Evolutionary conservation across 2,113 vertebrate genomes (phyloP).

Genomic region (Colossoma macropomum): DNA sequence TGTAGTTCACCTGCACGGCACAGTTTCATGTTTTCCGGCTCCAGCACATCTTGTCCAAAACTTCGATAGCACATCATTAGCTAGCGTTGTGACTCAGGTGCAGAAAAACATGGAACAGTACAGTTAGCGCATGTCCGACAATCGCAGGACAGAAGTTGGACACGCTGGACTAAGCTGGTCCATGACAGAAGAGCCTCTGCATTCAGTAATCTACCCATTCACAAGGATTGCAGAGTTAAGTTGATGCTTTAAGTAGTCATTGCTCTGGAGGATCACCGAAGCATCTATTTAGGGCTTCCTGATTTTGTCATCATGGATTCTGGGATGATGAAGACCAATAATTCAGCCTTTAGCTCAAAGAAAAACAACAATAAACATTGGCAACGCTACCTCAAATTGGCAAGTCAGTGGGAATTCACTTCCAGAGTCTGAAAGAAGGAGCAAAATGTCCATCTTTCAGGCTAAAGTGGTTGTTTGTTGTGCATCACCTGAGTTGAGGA

Average conservation of each 20-base stretch:
- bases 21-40: neutral
- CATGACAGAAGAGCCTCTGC: neutral
- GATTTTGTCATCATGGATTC: neutral
- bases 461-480: neutral
- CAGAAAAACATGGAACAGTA: neutral
- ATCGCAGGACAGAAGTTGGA: neutral
- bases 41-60: neutral
- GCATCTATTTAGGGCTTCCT: conserved; percentile 11
- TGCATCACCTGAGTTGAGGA: neutral
- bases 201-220: conserved; percentile 3
- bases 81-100: neutral
- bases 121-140: too few relatives aligned
- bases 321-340: neutral
- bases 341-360: neutral
- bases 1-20: neutral
- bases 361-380: neutral
- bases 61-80: neutral
- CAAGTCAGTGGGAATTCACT: neutral
- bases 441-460: neutral
- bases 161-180: neutral
- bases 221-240: conserved; percentile 13
- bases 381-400: neutral
- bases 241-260: neutral
- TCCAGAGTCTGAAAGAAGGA: neutral
- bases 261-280: neutral